phyloP scores from a whole-genome alignment of 2,113 vertebrate species.

The Microcebus murinus region DNA sequence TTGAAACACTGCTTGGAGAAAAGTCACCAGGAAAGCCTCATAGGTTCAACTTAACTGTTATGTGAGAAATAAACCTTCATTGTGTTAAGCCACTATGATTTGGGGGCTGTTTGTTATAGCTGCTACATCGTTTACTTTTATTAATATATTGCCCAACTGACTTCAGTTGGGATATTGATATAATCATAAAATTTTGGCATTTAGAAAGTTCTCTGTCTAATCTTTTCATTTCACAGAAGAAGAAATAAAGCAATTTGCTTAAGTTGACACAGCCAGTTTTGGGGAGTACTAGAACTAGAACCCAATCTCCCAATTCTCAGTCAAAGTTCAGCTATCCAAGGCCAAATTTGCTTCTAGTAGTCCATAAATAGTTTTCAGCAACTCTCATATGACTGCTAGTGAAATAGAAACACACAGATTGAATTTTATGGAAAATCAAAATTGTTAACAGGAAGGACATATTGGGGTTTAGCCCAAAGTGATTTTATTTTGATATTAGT shows the following conservation, averaged over 20 bases:
- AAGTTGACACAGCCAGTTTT: background rate
- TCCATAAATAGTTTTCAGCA: background rate
- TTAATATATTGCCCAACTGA: background rate
- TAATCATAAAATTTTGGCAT: background rate
- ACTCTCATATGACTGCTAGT: background rate
- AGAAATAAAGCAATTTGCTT: background rate
- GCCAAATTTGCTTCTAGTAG: background rate
- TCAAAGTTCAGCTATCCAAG: background rate
- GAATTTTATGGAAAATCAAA: constrained; percentile 45
- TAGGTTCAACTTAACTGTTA: background rate
- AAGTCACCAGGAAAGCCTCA: background rate
- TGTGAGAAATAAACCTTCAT: background rate
- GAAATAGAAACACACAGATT: background rate
- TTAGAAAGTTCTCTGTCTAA: constrained; percentile 6
- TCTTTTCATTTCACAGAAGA: background rate
- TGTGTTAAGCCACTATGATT: background rate
- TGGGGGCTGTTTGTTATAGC: background rate
- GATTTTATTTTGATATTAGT: background rate
- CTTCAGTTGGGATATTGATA: background rate
- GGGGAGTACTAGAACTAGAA: background rate
- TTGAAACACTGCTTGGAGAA: background rate
- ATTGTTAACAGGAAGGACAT: background rate
- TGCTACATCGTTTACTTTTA: background rate
- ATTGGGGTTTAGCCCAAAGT: background rate
- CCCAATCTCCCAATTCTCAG: background rate